Base-by-base conservation (phyloP, 2,113 vertebrate genomes). In the Synodontis membranacea region DNA sequence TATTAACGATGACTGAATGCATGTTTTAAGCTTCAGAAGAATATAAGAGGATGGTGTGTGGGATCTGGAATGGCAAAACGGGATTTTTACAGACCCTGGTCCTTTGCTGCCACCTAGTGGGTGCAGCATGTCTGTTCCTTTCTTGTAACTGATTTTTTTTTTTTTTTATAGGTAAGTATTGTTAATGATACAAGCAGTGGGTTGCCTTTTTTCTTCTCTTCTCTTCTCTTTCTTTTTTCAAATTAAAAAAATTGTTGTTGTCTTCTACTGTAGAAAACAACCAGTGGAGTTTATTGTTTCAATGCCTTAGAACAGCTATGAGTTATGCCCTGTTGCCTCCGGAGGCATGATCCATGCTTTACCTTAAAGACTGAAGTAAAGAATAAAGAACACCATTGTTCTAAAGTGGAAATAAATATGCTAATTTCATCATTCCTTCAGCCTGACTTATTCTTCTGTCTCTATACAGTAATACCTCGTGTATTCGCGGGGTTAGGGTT, bases 81-180 rank as follows among this genome's bases (percentile, higher is more conserved):
- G 25, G 52, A 17, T 12, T 50, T 52, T 34, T 37, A 28, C 54
- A 54, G 5, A 52, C 25, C 1, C 48, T 64, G 31, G 46, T 64
- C 12, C 80, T 86, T 25, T 58, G 44, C 31, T 86, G 56, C 68
- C 86, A 83, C 68, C 86, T 64, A 76, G 80, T 83, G 85, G 85
- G 5, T 34, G 19, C 28, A 83, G 17, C 31, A 50, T 23, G 19
- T n/a, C n/a, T 66, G 0, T 66, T 34, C 31, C 66, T 39, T 21
- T 70, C 34, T 39, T 70, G 5, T 14, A 34, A 37, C 15, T 37
- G 34, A 50, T 15, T 50, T 14, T n/a, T n/a, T 23, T 23, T 58
- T 58, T 25, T 4, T 58, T 4, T 0, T 14, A 62, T 23, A 21
- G 1, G 17, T 70, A 39, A 39, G 21, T 11, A 23, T 4, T 11